These are phyloP conservation scores for Lasiurus cinereus DNA, from an alignment of 2,113 vertebrate genomes.

Conservation along the genomic window DNA sequence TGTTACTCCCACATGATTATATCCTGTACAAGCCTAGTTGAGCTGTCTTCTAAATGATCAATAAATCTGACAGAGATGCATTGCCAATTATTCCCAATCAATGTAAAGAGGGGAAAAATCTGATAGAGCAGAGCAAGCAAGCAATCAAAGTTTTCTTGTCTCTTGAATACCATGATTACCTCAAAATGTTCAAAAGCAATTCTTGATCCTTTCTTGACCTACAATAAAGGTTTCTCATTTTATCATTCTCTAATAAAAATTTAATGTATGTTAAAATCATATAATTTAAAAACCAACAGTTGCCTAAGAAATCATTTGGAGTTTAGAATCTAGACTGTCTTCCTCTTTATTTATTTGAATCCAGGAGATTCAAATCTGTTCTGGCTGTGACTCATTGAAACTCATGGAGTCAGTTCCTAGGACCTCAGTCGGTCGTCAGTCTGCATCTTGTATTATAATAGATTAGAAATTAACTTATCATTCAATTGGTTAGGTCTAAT, in stretches of 20 bases:
- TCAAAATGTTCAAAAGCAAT: conserved; percentile 46
- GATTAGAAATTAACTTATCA: background rate
- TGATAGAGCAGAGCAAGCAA: background rate
- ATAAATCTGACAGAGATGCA: conserved; percentile 68
- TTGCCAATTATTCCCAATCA: conserved; percentile 68
- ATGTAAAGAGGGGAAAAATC: background rate
- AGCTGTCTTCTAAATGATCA: conserved; percentile 61
- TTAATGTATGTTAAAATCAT: background rate
- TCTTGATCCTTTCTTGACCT: background rate
- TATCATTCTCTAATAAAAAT: background rate
- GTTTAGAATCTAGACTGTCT: background rate
- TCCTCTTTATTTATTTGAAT: too few species aligned
- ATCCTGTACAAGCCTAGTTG: background rate
- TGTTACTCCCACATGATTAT: background rate
- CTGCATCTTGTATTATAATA: background rate
- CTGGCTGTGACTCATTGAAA: background rate
- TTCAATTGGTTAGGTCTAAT: background rate
- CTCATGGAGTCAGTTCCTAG: background rate
- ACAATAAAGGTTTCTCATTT: background rate
- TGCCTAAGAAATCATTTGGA: background rate
- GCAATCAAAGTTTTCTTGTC: conserved; percentile 4
- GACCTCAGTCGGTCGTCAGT: background rate
- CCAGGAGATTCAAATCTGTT: background rate
- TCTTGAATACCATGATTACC: background rate
- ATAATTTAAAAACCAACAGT: background rate